Evolutionary conservation across 1,140 invertebrate genomes (phyloP).

Genomic region (Idris sp.): DNA sequence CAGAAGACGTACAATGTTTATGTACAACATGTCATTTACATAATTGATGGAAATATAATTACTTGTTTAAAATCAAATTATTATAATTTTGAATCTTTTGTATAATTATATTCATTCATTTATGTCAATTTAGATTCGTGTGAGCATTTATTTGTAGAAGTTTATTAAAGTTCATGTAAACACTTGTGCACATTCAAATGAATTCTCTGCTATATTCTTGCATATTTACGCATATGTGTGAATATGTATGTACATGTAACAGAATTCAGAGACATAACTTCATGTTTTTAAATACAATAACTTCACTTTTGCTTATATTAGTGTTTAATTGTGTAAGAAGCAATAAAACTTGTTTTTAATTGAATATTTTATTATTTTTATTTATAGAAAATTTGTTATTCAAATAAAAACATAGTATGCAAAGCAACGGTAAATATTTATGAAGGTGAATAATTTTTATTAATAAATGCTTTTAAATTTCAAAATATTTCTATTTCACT

Average conservation of each 20-base stretch:
- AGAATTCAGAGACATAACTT: constrained; percentile 2
- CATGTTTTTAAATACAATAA: constrained; percentile 6
- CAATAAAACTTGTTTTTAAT: no score
- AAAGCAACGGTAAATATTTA: no score
- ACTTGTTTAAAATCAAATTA: constrained; percentile 30
- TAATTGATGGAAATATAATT: constrained; percentile 13
- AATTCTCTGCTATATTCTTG: constrained; percentile 20
- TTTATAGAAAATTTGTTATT: no score
- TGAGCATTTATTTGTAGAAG: constrained; percentile 7
- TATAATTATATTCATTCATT: constrained; percentile 18
- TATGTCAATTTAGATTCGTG: constrained; percentile 7
- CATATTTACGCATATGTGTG: constrained; percentile 16
- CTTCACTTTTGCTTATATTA: no score
- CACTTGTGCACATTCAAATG: constrained; percentile 14
- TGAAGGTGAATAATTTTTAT: no score
- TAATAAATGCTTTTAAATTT: no score
- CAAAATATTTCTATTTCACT: no score
- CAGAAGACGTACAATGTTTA: background rate
- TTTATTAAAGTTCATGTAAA: constrained; percentile 31
- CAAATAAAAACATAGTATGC: no score
- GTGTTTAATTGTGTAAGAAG: no score
- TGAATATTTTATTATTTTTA: no score
- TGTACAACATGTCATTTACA: constrained; percentile 1
- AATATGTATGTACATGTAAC: constrained; percentile 22
- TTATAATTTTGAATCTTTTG: constrained; percentile 6